A percentile compares a stretch with the other conserved stretches of the same genome.
Conservation (phyloP, 2,888 invertebrate species). For the Drosophila algonquin region DNA sequence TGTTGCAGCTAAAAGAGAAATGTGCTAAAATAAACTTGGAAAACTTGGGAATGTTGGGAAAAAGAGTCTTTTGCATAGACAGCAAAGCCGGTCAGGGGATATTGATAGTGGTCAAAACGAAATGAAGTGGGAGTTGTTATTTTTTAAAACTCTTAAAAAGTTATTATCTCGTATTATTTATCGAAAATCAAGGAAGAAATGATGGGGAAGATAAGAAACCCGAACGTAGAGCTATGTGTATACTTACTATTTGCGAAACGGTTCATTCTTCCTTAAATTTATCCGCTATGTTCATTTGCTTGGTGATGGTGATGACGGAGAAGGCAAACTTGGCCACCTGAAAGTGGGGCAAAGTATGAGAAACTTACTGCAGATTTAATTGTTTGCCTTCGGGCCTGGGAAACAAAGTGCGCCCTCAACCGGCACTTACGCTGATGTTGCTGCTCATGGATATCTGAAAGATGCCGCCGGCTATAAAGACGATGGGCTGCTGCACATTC, state of each 20-base stretch:
- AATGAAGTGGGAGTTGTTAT: not conserved
- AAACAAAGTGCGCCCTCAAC: not conserved
- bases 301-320: constrained; percentile 64
- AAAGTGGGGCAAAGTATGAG: not conserved
- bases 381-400: not conserved
- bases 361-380: not conserved
- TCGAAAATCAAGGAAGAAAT: not conserved
- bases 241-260: not conserved
- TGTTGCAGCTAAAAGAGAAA: not conserved
- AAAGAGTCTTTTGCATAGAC: too few relatives aligned
- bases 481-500: constrained; percentile 64
- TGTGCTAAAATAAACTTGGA: too few relatives aligned
- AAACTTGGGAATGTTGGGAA: too few relatives aligned
- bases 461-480: constrained; percentile 65
- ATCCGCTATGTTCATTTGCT: constrained; percentile 65
- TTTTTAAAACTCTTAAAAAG: not conserved
- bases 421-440: constrained; percentile 66
- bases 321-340: constrained; percentile 74
- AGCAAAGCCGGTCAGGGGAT: not conserved
- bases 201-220: not conserved
- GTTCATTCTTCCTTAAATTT: constrained; percentile 56
- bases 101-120: not conserved
- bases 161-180: not conserved
- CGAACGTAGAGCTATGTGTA: not conserved
- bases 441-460: constrained; percentile 64